Conservation (phyloP, 2,113 vertebrate genomes). For the Apteryx owenii region DNA sequence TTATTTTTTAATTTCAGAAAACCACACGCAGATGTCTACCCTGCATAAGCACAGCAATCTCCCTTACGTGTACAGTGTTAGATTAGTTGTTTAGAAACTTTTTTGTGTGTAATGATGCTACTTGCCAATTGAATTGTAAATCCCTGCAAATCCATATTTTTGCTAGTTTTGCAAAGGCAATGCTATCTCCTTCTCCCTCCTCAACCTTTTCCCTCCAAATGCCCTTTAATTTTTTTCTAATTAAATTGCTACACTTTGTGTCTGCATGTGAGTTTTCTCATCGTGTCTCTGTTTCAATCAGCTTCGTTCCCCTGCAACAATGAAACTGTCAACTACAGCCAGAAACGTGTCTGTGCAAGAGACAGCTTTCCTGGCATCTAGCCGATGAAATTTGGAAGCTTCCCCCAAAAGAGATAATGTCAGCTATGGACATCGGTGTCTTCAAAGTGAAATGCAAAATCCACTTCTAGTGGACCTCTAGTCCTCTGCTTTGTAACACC, state of each 20-base stretch:
- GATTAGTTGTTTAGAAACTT: not conserved
- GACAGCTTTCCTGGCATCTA: not conserved
- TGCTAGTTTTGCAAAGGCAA: not conserved
- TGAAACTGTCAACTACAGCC: not conserved
- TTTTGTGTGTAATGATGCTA: not conserved
- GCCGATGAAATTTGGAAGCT: not conserved
- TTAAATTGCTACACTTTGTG: not conserved
- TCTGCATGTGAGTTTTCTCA: not conserved
- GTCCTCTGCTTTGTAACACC: conserved; percentile 11
- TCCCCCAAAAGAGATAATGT: not conserved
- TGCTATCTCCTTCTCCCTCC: not conserved
- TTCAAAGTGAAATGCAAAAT: conserved; percentile 41
- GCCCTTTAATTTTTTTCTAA: not conserved
- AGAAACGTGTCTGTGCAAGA: not conserved
- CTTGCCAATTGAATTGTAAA: not conserved
- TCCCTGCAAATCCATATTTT: not conserved
- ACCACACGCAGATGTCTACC: not conserved
- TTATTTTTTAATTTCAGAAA: not conserved
- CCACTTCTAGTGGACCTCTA: conserved; percentile 10
- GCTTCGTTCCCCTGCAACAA: not conserved
- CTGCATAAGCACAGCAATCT: not conserved
- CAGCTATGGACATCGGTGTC: not conserved
- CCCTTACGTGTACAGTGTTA: not conserved
- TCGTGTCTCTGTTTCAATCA: not conserved
- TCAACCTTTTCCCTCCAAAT: not conserved